Base-by-base conservation (phyloP, 2,888 invertebrate species). In the Eupelmus urozonus region DNA sequence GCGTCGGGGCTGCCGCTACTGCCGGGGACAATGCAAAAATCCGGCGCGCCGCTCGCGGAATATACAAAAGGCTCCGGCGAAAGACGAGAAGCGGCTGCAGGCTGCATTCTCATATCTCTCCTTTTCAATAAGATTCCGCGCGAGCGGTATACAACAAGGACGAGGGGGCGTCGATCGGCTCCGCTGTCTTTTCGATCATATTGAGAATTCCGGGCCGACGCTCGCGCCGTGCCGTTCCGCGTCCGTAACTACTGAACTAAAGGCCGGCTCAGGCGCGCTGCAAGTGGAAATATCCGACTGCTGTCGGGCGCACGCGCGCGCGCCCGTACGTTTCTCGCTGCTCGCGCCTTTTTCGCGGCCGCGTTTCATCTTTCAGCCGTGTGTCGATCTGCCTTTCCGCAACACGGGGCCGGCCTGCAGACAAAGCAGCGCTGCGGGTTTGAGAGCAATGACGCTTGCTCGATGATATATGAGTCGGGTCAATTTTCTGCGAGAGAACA, bases 71-170 rank as follows among this genome's bases (percentile, higher is more conserved):
- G 13, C 18, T 20, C 34, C n/a, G n/a, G n/a, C n/a, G n/a, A n/a
- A n/a, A n/a, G n/a, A n/a, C n/a, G n/a, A n/a, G n/a, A n/a, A n/a
- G n/a, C n/a, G n/a, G n/a, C n/a, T n/a, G n/a, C n/a, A 40, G 2
- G 27, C 65, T 60, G 18, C 49, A 76, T 67, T 69, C n/a, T 60
- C 67, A 42, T 75, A 75, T 75, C 60, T 83, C 80, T 78, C 73
- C 82, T 84, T 34, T 85, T 85, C 85, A 85, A 85, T 85, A 84
- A 85, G 83, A 84, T 84, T 85, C 83, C 85, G 78, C 82, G 83
- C 83, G 85, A 85, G 82, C 81, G 84, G 81, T 82, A 76, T 71
- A 76, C 71, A 81, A 34, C 34, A 34, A 20, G 49, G 18, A 40
- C n/a, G 27, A 18, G 13, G 42, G 11, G 16, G 7, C 29, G 27